Percentiles rank a stretch among this genome's conserved stretches.
phyloP scores from a whole-genome alignment of 2,888 invertebrate species.

The Sussaba pulchella region DNA sequence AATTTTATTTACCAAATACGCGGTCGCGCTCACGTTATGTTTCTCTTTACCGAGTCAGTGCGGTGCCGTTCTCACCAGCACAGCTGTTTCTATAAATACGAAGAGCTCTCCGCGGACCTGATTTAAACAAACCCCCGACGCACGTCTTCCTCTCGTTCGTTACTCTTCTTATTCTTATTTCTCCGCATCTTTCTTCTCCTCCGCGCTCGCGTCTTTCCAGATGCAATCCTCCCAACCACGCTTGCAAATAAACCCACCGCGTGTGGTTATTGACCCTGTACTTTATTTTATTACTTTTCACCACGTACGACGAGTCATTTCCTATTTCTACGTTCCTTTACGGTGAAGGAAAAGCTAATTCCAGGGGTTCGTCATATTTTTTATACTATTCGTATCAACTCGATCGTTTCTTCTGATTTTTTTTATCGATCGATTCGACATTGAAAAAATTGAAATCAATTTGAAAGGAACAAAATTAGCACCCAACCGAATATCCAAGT shows the following conservation, averaged over 20 bases:
- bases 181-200: background rate
- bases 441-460: too few species aligned
- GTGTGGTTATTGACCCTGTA: constrained; percentile 52
- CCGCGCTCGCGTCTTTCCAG: constrained; percentile 1
- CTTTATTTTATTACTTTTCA: constrained; percentile 49
- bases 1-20: constrained; percentile 62
- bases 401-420: too few species aligned
- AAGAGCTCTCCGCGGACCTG: constrained; percentile 76
- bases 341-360: background rate
- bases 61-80: constrained; percentile 73
- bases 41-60: constrained; percentile 57
- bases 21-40: constrained; percentile 68
- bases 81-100: constrained; percentile 82
- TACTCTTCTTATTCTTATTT: constrained; percentile 44
- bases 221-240: constrained; percentile 30
- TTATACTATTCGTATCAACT: background rate
- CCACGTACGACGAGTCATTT: background rate
- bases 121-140: constrained; percentile 77
- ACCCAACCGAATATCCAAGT: too few species aligned
- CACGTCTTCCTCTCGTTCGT: constrained; percentile 58
- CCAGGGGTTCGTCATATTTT: background rate
- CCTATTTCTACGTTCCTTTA: constrained; percentile 7
- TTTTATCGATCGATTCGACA: too few species aligned
- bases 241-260: constrained; percentile 50
- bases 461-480: too few species aligned